These are phyloP conservation scores for Nephotettix cincticeps DNA, from an alignment of 1,140 invertebrate genomes.

Conservation along the genomic window DNA sequence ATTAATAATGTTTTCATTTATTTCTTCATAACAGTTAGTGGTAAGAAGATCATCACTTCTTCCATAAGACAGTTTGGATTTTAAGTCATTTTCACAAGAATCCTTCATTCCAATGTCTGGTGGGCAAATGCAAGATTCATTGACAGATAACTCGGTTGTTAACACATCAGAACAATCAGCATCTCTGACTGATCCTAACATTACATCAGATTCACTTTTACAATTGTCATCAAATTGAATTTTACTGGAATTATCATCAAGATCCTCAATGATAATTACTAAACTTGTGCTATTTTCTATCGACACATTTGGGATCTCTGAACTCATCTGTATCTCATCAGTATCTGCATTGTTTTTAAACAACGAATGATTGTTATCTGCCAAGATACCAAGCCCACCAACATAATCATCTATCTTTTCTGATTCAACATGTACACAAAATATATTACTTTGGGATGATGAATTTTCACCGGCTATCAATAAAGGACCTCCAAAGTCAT, in stretches of 20 bases:
- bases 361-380: neutral
- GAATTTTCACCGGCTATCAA: neutral
- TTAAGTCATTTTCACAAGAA: neutral
- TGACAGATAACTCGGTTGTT: conserved; percentile 3
- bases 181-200: neutral
- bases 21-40: conserved; percentile 12
- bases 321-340: no score
- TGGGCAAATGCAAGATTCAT: conserved; percentile 11
- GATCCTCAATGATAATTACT: conserved; percentile 21
- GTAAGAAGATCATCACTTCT: neutral
- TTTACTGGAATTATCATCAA: neutral
- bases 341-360: neutral
- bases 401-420: conserved; percentile 11
- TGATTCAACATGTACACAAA: conserved; percentile 15
- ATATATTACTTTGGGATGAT: neutral
- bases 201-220: conserved; percentile 3
- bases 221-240: neutral
- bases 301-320: neutral
- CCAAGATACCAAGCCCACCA: neutral
- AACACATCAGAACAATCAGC: conserved; percentile 5
- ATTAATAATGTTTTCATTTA: conserved; percentile 16
- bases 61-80: neutral
- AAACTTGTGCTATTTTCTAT: conserved; percentile 16
- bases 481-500: neutral
- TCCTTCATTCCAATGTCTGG: neutral